Conservation (phyloP, 2,797 vertebrate species). For the Phrynocephalus forsythii region DNA sequence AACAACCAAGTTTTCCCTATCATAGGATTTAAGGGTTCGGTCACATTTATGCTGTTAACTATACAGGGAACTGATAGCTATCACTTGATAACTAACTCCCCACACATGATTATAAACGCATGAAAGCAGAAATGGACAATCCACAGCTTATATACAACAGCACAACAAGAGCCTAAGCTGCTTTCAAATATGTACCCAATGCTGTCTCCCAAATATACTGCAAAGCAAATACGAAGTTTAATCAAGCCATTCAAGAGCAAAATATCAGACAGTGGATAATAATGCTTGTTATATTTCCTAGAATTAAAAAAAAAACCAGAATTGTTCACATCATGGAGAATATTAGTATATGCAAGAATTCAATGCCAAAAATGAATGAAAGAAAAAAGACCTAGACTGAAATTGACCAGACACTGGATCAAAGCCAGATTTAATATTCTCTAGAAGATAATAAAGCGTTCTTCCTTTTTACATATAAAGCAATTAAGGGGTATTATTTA, state of each 20-base stretch:
- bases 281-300: background rate
- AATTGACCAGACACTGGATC: constrained; percentile 39
- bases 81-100: constrained; percentile 26
- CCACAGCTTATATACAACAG: background rate
- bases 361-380: background rate
- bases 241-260: background rate
- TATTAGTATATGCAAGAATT: background rate
- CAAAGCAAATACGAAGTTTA: background rate
- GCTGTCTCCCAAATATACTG: background rate
- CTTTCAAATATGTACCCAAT: background rate
- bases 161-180: background rate
- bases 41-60: background rate
- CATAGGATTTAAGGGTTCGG: background rate
- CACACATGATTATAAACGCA: background rate
- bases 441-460: constrained; percentile 6
- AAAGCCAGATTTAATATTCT: constrained; percentile 50
- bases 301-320: background rate
- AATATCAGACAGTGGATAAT: background rate
- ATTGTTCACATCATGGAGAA: background rate
- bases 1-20: background rate
- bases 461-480: too few species aligned
- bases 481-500: too few species aligned
- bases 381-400: background rate
- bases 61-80: too few species aligned
- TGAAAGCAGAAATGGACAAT: background rate